These are phyloP conservation scores for Apodemus sylvaticus DNA, from an alignment of 2,113 vertebrate genomes.

Conservation along the genomic window DNA sequence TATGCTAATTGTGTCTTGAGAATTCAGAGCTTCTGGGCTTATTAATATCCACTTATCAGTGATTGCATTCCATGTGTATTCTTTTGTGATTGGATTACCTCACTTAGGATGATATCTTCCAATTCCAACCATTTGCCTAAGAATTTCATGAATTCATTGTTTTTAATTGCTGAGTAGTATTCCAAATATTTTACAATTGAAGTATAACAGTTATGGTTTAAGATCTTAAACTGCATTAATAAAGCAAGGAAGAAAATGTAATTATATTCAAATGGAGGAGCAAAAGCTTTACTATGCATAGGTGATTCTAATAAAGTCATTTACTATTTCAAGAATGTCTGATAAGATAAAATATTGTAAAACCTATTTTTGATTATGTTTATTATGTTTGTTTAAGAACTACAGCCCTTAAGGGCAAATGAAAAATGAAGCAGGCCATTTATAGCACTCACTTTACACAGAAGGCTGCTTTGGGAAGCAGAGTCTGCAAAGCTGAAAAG, in stretches of 20 bases:
- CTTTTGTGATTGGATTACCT: too few relatives aligned
- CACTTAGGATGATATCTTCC: too few relatives aligned
- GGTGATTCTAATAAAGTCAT: background rate
- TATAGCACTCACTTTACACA: conserved; percentile 21
- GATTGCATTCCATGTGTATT: too few relatives aligned
- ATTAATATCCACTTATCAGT: too few relatives aligned
- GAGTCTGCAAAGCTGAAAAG: conserved; percentile 38
- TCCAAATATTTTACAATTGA: background rate
- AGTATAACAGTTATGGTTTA: background rate
- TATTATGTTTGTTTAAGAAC: background rate
- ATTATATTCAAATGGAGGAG: background rate
- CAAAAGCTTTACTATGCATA: background rate
- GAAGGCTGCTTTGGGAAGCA: conserved; percentile 24
- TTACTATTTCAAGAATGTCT: background rate
- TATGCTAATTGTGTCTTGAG: too few relatives aligned
- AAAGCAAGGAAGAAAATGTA: conserved; percentile 19
- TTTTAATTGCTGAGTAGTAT: too few relatives aligned
- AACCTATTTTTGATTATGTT: background rate
- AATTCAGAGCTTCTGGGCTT: too few relatives aligned
- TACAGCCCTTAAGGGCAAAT: conserved; percentile 3
- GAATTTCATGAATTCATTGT: too few relatives aligned
- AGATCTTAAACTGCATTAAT: background rate
- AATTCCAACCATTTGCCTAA: too few relatives aligned
- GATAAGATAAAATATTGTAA: background rate
- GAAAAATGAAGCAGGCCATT: background rate